phyloP scores from a whole-genome alignment of 1,140 invertebrate genomes.

The Drosophila nannoptera region DNA sequence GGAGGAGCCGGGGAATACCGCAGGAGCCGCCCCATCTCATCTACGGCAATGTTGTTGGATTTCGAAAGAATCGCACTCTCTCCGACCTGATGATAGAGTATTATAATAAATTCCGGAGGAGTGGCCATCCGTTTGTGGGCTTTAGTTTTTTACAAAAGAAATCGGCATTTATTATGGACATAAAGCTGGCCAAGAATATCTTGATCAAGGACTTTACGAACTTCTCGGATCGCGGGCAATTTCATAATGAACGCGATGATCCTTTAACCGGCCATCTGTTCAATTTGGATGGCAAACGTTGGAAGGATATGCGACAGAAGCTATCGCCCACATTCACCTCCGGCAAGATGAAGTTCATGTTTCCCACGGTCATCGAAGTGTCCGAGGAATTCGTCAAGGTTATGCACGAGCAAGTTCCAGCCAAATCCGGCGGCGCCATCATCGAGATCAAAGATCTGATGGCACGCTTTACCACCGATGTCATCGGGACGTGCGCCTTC shows the following conservation, averaged over 20 bases:
- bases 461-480: slow-evolving; percentile 83
- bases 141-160: slow-evolving; percentile 51
- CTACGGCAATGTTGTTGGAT: slow-evolving; percentile 72
- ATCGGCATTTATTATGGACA: slow-evolving; percentile 48
- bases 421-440: slow-evolving; percentile 33
- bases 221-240: slow-evolving; percentile 80
- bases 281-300: slow-evolving; percentile 78
- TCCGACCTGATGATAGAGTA: slow-evolving; percentile 38
- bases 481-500: slow-evolving; percentile 80
- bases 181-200: slow-evolving; percentile 79
- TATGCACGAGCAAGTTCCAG: slow-evolving; percentile 54
- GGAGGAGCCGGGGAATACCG: slow-evolving; percentile 78
- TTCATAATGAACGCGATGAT: slow-evolving; percentile 77
- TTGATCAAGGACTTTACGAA: slow-evolving; percentile 81
- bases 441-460: slow-evolving; percentile 83
- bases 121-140: slow-evolving; percentile 58
- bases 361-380: slow-evolving; percentile 77
- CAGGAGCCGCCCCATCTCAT: slow-evolving; percentile 72
- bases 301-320: slow-evolving; percentile 79
- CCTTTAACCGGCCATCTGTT: slow-evolving; percentile 71
- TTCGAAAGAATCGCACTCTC: slow-evolving; percentile 31
- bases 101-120: slow-evolving; percentile 58
- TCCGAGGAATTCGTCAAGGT: slow-evolving; percentile 55
- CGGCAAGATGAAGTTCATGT: slow-evolving; percentile 82
- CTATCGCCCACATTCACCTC: slow-evolving; percentile 81